Base-by-base conservation (phyloP, 2,888 invertebrate genomes). In the Limenitis arthemis region DNA sequence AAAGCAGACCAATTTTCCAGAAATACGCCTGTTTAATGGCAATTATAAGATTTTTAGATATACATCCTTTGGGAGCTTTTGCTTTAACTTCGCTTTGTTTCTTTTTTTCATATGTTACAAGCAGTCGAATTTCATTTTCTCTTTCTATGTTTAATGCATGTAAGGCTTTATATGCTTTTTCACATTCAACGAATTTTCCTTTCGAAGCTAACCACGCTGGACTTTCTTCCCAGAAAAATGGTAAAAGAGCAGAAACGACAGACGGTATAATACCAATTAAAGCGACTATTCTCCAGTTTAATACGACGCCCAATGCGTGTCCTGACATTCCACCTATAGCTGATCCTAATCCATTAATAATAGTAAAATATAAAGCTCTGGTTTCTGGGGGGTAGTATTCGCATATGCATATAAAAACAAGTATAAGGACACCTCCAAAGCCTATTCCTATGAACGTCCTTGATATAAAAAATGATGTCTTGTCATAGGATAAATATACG, bases 171-270 rank as follows among this genome's bases (percentile, higher is more conserved):
- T 56, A 58, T 0, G 54, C 49, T 5, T n/a, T 9, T 0, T 44
- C 43, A 9, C 61, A 61, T 39, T 61, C 60, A 5, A 58, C 51
- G 30, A 59, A 64, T 31, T 54, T 51, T 4, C 63, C 63, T 40
- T 61, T 55, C 0, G 62, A 56, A 0, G 64, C 64, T 8, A 64
- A n/a, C 64, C 64, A 64, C 5, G 57, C 56, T 0, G 64, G 63
- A 38, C 61, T 62, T 29, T 64, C 64, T 2, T 59, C 55, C 57
- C 57, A 64, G 40, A 62, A 59, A 1, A 51, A 38, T 1, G 61
- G 59, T 4, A 59, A 29, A 3, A 60, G 6, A 6, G 46, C 49
- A 0, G 55, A 55, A 12, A 59, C 46, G 8, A 51, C 9, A 0
- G 61, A 48, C 0, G 60, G 60, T 4, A 61, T 36, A 3, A 61